phyloP scores from a whole-genome alignment of 2,113 vertebrate genomes.

The Chionodraco myersi region DNA sequence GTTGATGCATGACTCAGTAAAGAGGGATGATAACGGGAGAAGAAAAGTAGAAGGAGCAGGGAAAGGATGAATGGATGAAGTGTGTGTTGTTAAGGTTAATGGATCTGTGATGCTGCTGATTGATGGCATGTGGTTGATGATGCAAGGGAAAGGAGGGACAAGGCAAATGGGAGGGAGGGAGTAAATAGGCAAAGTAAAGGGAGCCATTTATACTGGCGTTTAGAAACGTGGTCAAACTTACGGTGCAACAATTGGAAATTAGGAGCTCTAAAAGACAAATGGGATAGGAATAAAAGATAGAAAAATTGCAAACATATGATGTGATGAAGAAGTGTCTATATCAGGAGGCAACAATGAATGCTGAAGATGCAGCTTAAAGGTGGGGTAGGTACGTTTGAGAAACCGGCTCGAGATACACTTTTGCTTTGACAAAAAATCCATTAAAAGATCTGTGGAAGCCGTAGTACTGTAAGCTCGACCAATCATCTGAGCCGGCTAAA shows the following conservation, averaged over 20 bases:
- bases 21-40: constrained; percentile 28
- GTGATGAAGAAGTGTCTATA: too few species aligned
- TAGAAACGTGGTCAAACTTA: background rate
- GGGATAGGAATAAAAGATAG: background rate
- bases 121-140: constrained; percentile 19
- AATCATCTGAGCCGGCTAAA: too few species aligned
- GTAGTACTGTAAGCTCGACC: too few species aligned
- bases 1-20: constrained; percentile 19
- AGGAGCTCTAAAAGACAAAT: background rate
- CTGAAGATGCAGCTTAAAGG: background rate
- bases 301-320: too few species aligned
- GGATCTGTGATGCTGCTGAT: constrained; percentile 32
- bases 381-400: too few species aligned
- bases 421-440: too few species aligned
- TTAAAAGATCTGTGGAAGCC: too few species aligned
- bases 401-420: too few species aligned
- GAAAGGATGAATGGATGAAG: background rate
- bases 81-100: constrained; percentile 32
- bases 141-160: background rate
- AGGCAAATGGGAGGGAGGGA: background rate
- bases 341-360: background rate
- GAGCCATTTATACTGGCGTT: too few species aligned
- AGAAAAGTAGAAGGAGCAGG: constrained; percentile 6
- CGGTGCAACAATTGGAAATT: background rate
- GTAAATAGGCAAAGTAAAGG: background rate